Evolutionary conservation across 2,113 vertebrate species (phyloP).

Genomic region (Thalassarche chlororhynchos): DNA sequence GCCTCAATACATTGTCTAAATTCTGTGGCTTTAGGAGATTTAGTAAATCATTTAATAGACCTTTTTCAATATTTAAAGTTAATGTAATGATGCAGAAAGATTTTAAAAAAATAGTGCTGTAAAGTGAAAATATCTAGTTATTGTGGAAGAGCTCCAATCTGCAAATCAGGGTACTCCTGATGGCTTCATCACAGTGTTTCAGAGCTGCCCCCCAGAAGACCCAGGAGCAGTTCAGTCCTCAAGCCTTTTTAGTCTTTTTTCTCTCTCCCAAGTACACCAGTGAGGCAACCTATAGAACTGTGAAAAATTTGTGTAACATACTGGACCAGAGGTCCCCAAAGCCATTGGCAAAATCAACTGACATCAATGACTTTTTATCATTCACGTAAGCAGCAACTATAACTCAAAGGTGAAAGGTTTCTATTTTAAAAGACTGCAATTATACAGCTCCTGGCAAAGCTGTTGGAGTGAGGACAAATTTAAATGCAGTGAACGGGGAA

Average conservation of each 20-base stretch:
- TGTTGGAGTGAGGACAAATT: background rate
- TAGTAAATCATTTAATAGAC: background rate
- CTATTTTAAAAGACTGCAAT: background rate
- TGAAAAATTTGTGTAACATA: background rate
- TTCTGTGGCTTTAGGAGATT: background rate
- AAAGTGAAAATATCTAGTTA: background rate
- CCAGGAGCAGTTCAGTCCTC: background rate
- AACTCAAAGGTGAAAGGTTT: background rate
- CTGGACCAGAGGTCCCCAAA: background rate
- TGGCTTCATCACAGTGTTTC: background rate
- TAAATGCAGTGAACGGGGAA: background rate
- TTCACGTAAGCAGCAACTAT: background rate
- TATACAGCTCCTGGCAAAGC: background rate
- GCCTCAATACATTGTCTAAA: background rate
- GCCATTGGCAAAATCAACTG: background rate
- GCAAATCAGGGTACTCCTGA: background rate
- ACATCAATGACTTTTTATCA: background rate
- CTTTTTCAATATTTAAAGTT: background rate
- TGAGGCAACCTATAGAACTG: background rate
- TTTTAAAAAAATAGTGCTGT: background rate
- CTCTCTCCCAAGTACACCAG: background rate
- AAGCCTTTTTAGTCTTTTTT: background rate
- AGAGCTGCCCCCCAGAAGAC: background rate
- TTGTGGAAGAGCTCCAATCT: background rate
- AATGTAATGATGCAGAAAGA: background rate